Evolutionary conservation across 2,888 invertebrate genomes (phyloP), one percentile per base, ranked within the genome.

Genomic region (Synanthedon tipuliformis): DNA sequence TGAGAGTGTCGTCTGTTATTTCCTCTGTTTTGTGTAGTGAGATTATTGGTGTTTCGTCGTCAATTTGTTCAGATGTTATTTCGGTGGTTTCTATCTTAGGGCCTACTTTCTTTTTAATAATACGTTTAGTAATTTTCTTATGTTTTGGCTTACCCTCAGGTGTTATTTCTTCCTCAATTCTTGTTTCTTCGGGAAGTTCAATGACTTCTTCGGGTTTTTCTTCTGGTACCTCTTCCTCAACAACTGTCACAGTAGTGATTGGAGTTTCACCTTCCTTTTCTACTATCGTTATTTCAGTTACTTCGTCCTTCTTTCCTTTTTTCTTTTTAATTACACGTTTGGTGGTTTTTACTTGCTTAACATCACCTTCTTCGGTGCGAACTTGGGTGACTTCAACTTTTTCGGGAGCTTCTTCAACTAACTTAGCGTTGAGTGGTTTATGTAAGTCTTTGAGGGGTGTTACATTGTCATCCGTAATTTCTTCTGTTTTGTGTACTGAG

Each of bases 241-340:
- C 41, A 4, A 57, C 16, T 3, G 50, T 51, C 2, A 54, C 53
- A 4, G 50, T 54, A 7, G 41, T 53, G 7, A 55, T 49, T 0
- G 57, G 55, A 3, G 61, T 63, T 51, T 63, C 61, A 16, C 57
- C 59, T 52, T 69, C 61, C 62, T 57, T 67, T 75, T 56, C 56
- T 65, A 57, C 58, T 65, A 87, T 88, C 3, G 79, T 71, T n/a
- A 81, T 81, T 63, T 82, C 83, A 1, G 89, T 85, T 8, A 82
- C 68, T 60, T 87, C 85, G 56, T 79, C 66, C 51, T 85, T 83
- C 0, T 67, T 65, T 1, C 81, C 88, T 51, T 75, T 78, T 51
- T 67, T 58, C 56, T 78, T 81, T 53, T 65, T 69, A 13, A 78
- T 64, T 7, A 68, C 52, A 3, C 56, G 59, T 50, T 59, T 68